phyloP scores from a whole-genome alignment of 2,888 invertebrate species.

The Drosophila monieri region DNA sequence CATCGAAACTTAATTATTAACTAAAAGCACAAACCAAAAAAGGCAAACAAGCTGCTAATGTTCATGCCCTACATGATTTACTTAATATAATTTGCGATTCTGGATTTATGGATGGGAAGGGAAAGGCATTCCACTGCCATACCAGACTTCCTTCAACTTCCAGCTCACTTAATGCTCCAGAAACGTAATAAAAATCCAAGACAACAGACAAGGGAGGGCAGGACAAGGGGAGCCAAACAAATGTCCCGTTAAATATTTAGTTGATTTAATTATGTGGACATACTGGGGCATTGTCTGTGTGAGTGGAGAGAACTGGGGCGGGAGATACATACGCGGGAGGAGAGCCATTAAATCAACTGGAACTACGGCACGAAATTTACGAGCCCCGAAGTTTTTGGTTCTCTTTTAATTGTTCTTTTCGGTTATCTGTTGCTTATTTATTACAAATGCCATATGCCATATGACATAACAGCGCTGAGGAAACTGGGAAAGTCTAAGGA shows the following conservation, averaged over 20 bases:
- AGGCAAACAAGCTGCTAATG: constrained; percentile 7
- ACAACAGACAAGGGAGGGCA: constrained; percentile 29
- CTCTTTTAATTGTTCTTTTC: constrained; percentile 51
- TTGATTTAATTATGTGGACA: constrained; percentile 74
- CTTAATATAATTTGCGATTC: constrained; percentile 67
- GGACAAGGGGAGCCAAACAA: constrained; percentile 53
- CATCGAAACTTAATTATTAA: constrained; percentile 58
- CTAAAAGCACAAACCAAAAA: constrained; percentile 28
- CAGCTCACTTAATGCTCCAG: constrained; percentile 67
- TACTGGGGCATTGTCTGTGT: constrained; percentile 12
- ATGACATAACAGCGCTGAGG: constrained; percentile 47
- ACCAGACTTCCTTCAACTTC: constrained; percentile 18
- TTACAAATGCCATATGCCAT: constrained; percentile 73
- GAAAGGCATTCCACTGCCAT: constrained; percentile 17
- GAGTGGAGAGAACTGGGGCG: constrained; percentile 1
- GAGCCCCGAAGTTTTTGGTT: constrained; percentile 40
- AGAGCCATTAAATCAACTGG: constrained; percentile 71
- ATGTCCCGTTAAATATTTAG: constrained; percentile 78
- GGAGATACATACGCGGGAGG: not conserved
- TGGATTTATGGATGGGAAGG: constrained; percentile 60
- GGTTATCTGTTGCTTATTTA: constrained; percentile 75
- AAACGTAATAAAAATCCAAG: constrained; percentile 71
- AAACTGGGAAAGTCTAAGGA: constrained; percentile 1
- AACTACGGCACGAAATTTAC: constrained; percentile 67
- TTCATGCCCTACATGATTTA: constrained; percentile 62